Base-by-base conservation (phyloP, 2,888 invertebrate genomes). In the Ethmia dodecea region DNA sequence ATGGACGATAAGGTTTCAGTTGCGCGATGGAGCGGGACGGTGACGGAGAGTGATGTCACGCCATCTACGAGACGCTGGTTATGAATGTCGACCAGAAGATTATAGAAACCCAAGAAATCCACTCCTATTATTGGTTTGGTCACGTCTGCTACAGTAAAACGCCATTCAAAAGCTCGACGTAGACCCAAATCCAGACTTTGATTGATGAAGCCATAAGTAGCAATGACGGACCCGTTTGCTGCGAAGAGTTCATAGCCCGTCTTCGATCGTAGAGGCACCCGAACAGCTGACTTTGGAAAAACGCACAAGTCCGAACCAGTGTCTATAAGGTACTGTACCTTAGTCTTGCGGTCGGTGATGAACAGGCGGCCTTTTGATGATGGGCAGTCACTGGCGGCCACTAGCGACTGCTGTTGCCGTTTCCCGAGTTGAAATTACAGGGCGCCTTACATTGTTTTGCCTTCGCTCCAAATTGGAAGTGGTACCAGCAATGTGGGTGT, bases 241-340 rank as follows among this genome's bases (percentile, higher is more conserved):
- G 38, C 31, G n/a, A 2, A n/a, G 16, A 35, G 5, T 30, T 33
- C 8, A 14, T 33, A 33, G 8, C 24, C 16, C 8, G 29, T 26
- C n/a, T 22, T 10, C 8, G 27, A 13, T 22, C 12, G 2, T 29
- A 16, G 3, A 13, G 11, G 5, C 22, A 14, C 9, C 34, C 14
- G 26, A 38, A 32, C n/a, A 31, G 20, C 28, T 36, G 42, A 13
- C 40, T 24, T 25, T 44, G 42, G n/a, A 32, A 30, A 5, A n/a
- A n/a, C n/a, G n/a, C n/a, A n/a, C n/a, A n/a, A n/a, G n/a, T n/a
- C n/a, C n/a, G n/a, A n/a, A n/a, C 45, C 43, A 0, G 44, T 40
- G 18, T 46, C 44, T 1, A 42, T 24, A 1, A 55, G 35, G 37
- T 42, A 55, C 28, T 42, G 44, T n/a, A 31, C 38, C 25, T 43